Conservation (phyloP, 2,888 invertebrate species). For the Polia nebulosa region DNA sequence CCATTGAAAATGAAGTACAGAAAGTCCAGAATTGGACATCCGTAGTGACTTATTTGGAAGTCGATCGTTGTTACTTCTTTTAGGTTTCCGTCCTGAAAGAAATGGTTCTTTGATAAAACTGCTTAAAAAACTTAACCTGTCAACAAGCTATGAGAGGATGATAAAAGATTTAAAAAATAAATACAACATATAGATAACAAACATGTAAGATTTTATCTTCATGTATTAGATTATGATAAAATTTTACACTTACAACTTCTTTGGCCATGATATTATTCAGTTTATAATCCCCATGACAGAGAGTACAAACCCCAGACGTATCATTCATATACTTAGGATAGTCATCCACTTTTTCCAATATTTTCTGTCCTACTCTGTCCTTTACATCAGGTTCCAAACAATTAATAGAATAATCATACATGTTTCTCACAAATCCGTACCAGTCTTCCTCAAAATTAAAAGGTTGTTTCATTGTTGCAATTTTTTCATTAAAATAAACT, state of each 20-base stretch:
- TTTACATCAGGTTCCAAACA: slow-evolving; percentile 53
- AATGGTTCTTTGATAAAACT: not conserved
- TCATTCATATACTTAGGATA: slow-evolving; percentile 63
- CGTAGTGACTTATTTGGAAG: slow-evolving; percentile 76
- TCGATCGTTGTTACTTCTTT: slow-evolving; percentile 74
- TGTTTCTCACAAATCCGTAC: slow-evolving; percentile 59
- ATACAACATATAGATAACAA: not conserved
- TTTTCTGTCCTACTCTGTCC: slow-evolving; percentile 23
- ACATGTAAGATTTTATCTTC: not conserved
- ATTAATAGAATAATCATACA: slow-evolving; percentile 56
- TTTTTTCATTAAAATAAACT: slow-evolving; percentile 69
- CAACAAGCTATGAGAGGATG: not conserved
- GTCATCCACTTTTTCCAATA: slow-evolving; percentile 48
- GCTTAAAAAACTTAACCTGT: not conserved
- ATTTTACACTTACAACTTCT: slow-evolving; percentile 66
- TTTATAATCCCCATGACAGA: slow-evolving; percentile 71
- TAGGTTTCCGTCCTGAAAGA: slow-evolving; percentile 73
- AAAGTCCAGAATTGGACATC: slow-evolving; percentile 76
- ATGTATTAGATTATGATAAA: not conserved
- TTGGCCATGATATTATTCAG: slow-evolving; percentile 69
- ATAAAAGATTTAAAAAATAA: not conserved
- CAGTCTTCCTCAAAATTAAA: slow-evolving; percentile 59
- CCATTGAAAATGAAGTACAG: slow-evolving; percentile 76
- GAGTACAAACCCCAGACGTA: slow-evolving; percentile 36
- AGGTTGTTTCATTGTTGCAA: slow-evolving; percentile 51